Evolutionary conservation across 1,140 invertebrate genomes (phyloP), one percentile per base, ranked within the genome.

Genomic region (Zaprionus davidi): DNA sequence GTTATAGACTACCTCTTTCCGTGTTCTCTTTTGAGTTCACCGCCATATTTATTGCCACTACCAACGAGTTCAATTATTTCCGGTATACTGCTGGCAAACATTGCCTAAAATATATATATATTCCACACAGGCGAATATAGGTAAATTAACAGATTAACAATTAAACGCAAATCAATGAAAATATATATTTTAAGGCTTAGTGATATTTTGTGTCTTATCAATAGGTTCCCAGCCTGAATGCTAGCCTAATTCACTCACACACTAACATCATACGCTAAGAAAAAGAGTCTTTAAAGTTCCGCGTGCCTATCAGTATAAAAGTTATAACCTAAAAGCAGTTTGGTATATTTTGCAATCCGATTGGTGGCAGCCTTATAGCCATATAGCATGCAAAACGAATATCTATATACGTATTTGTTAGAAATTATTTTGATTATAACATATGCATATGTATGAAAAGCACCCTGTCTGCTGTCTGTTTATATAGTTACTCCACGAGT

Each of bases 11-110:
- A 98, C 98, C 97, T 98, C 96, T 98, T 99, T 96, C 97, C 98
- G 93, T 98, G 97, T 95, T 98, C 98, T 94, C 97, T 96, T 95
- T 98, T 98, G 95, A 98, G 98, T 95, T 98, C 97, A 93, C 98
- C 98, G 95, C 97, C 97, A 95, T 98, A 99, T 95, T 99, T 99
- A 95, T 97, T 98, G 94, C 98, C 97, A 96, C 96, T 97, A 95
- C 97, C 97, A 96, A 98, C 97, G 95, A 99, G 97, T 95, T 99
- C 98, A 95, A 98, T 98, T 95, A 99, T 98, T 96, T 99, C 98
- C 93, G 98, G 98, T 95, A 99, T 98, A 96, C 97, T 98, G 97
- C 97, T 98, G 95, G 98, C 97, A 97, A 98, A 98, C 95, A 98
- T 97, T 95, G 97, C 97, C 97, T 97, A 97, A 93, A 97, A 97